phyloP scores from a whole-genome alignment of 2,113 vertebrate species.

The Atherinomorus stipes region DNA sequence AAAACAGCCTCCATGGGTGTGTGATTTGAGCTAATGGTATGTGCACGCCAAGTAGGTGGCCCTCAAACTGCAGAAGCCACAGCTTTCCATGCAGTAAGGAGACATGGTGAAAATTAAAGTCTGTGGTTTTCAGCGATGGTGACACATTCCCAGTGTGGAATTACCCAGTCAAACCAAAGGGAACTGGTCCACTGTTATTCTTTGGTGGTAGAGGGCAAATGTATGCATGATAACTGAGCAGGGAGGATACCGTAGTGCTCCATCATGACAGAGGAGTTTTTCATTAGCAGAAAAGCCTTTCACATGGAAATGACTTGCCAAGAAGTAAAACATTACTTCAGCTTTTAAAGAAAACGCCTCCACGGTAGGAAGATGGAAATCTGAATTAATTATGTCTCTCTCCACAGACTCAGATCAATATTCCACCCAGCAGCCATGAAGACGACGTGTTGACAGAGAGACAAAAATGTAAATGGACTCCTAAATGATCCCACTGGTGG shows the following conservation, averaged over 20 bases:
- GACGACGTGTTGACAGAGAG: slow-evolving; percentile 15
- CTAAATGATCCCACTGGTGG: slow-evolving; percentile 28
- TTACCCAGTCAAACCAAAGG: slow-evolving; percentile 9
- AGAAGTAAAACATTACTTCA: slow-evolving; percentile 39
- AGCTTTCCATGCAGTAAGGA: slow-evolving; percentile 46
- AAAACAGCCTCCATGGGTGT: slow-evolving; percentile 53
- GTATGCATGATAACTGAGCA: slow-evolving; percentile 7
- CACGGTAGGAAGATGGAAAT: slow-evolving; percentile 36
- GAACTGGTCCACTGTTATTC: slow-evolving; percentile 47
- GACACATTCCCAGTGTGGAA: slow-evolving; percentile 42
- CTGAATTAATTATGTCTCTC: slow-evolving; percentile 21
- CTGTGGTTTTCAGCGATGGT: slow-evolving; percentile 31
- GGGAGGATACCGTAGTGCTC: slow-evolving; percentile 43
- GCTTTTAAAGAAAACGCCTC: slow-evolving; percentile 26
- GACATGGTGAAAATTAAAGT: slow-evolving; percentile 16
- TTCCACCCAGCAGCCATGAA: slow-evolving; percentile 28
- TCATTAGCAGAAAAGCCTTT: slow-evolving; percentile 35
- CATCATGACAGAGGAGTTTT: slow-evolving; percentile 17
- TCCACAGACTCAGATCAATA: slow-evolving; percentile 32
- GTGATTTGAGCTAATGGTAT: slow-evolving; percentile 35
- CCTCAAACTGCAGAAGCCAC: slow-evolving; percentile 18
- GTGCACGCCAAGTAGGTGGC: slow-evolving; percentile 60
- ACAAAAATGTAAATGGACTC: slow-evolving; percentile 18
- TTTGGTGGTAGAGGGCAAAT: slow-evolving; percentile 41
- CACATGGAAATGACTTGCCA: slow-evolving; percentile 32